phyloP scores from a whole-genome alignment of 2,797 vertebrate species.

The Distichodus sexfasciatus region DNA sequence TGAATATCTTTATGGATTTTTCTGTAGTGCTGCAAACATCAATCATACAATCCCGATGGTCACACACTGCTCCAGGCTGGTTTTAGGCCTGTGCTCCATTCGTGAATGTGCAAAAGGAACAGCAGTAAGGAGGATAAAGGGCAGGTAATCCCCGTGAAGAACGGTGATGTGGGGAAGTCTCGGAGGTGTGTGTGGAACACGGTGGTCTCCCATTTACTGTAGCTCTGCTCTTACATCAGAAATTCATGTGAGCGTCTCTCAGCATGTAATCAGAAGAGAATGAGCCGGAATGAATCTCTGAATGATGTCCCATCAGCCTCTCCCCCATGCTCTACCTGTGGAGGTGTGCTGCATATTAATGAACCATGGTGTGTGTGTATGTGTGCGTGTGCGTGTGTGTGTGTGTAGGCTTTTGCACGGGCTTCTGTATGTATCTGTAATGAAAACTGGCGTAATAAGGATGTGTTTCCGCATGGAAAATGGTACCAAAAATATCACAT shows the following conservation, averaged over 20 bases:
- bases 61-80: slow-evolving; percentile 11
- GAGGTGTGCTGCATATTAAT: slow-evolving; percentile 57
- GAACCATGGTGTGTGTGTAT: slow-evolving; percentile 3
- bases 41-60: slow-evolving; percentile 1
- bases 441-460: not conserved
- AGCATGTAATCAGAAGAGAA: slow-evolving; percentile 50
- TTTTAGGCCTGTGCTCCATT: not conserved
- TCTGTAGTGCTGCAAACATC: slow-evolving; percentile 5
- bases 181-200: too few species aligned
- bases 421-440: not conserved
- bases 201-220: not conserved
- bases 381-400: slow-evolving; percentile 13
- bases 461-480: too few species aligned
- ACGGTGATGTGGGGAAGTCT: too few species aligned
- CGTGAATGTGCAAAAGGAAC: too few species aligned
- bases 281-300: slow-evolving; percentile 58
- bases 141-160: too few species aligned
- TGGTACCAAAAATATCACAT: too few species aligned
- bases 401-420: not conserved
- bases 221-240: slow-evolving; percentile 42
- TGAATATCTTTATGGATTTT: slow-evolving; percentile 36
- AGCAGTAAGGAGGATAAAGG: too few species aligned
- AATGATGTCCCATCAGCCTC: slow-evolving; percentile 58
- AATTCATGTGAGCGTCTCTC: slow-evolving; percentile 45
- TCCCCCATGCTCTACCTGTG: slow-evolving; percentile 16